Evolutionary conservation across 2,888 invertebrate genomes (phyloP).

Genomic region (Neoscelio sp.): DNA sequence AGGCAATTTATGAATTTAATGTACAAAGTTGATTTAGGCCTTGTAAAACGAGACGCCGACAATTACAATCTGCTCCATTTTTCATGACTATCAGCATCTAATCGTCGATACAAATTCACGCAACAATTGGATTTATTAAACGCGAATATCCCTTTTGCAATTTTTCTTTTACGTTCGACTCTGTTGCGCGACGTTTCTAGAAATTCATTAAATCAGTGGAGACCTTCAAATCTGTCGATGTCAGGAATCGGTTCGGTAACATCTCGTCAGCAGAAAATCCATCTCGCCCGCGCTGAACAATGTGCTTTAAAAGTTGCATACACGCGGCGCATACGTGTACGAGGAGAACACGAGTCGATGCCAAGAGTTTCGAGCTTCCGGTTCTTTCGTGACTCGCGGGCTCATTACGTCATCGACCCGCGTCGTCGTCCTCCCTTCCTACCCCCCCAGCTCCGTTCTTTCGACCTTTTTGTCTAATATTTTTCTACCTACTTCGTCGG

Average conservation of each 20-base stretch:
- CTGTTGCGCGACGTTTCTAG: not conserved
- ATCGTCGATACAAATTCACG: no score
- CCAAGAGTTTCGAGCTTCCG: conserved; percentile 73
- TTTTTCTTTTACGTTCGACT: not conserved
- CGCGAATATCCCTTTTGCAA: no score
- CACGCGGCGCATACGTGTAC: conserved; percentile 41
- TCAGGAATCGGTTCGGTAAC: conserved; percentile 43
- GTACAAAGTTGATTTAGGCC: no score
- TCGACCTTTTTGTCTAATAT: conserved; percentile 22
- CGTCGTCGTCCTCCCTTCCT: conserved; percentile 42
- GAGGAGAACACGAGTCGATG: conserved; percentile 59
- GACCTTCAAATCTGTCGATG: conserved; percentile 42
- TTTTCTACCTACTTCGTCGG: conserved; percentile 35
- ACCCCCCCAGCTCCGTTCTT: conserved; percentile 1
- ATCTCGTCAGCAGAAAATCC: conserved; percentile 55
- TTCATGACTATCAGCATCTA: no score
- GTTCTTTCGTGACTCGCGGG: conserved; percentile 62
- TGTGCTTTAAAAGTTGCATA: conserved; percentile 61
- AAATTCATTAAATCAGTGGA: conserved; percentile 22
- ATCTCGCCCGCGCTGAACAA: conserved; percentile 51
- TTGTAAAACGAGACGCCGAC: no score
- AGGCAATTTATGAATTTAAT: no score
- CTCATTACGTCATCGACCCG: conserved; percentile 63
- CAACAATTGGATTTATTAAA: no score
- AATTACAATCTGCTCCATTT: no score